Conservation (phyloP, 1,140 invertebrate species). For the Oncopodura yosiiana region DNA sequence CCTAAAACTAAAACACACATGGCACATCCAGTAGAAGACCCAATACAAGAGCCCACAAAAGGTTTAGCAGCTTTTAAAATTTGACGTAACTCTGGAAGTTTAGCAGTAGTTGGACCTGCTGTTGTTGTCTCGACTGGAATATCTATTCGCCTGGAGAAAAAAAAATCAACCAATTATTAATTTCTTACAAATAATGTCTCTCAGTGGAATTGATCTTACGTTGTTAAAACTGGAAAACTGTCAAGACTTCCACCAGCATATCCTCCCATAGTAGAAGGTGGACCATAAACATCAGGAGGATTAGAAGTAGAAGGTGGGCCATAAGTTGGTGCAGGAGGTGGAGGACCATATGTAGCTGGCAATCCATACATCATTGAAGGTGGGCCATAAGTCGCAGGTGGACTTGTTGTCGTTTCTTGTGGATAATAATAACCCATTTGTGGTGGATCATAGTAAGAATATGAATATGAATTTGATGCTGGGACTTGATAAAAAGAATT, state of each 20-base stretch:
- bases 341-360: too few species aligned
- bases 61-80: constrained; percentile 32
- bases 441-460: not conserved
- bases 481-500: constrained; percentile 7
- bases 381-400: too few species aligned
- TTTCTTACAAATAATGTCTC: not conserved
- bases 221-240: not conserved
- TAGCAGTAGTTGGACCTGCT: constrained; percentile 11
- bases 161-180: not conserved
- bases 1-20: constrained; percentile 32
- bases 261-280: not conserved
- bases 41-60: constrained; percentile 33
- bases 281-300: not conserved
- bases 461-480: not conserved
- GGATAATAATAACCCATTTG: not conserved
- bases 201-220: not conserved
- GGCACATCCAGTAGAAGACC: constrained; percentile 30
- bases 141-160: constrained; percentile 8
- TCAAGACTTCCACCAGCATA: not conserved
- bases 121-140: constrained; percentile 12
- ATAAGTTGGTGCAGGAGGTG: too few species aligned
- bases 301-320: too few species aligned
- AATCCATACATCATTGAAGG: too few species aligned
- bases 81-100: constrained; percentile 31
- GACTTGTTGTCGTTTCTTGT: too few species aligned